Evolutionary conservation across 1,140 invertebrate species (phyloP), one percentile per base, ranked within the genome.

Genomic region (Oedothorax gibbosus): DNA sequence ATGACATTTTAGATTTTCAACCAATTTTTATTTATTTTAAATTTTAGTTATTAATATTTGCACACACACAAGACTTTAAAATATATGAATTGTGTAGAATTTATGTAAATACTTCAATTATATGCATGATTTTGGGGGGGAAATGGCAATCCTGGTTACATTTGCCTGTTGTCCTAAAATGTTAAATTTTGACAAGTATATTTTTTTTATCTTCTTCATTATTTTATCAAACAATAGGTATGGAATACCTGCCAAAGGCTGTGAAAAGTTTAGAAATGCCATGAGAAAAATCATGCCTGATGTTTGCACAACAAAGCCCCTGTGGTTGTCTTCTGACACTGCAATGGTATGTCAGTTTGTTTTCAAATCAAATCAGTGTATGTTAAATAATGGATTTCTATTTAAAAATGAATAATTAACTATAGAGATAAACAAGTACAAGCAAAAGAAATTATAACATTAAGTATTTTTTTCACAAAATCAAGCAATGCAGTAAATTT

Each of bases 311-410:
- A 90, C 95, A 87, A 96, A 96, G 89, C 93, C 93, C 0, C 93
- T 97, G 12, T 98, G 97, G 96, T 90, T 98, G 54, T 93, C 96
- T 8, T 96, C 96, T 6, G 96, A 98, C 88, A 96, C 96, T n/a
- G 94, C 95, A 0, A 98, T 98, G 97, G 95, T 92, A 88, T 88
- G 86, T 60, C 53, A 64, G 77, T 35, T 51, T 50, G 56, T 56
- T 11, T 65, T 65, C 10, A 4, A 65, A 6, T n/a, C 21, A 8
- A 51, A 11, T 15, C 15, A 51, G 11, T 20, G 2, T 49, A 21
- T 50, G 6, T 9, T 49, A 68, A 68, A 12, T 14, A 68, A 49
- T 49, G 21, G 15, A 14, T 21, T 14, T 21, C 15, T 64, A 64
- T 49, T 60, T 60, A 60, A 60, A 60, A 60, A 14, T 60, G 57